These are phyloP conservation scores for Harpalus rubripes DNA, from an alignment of 2,888 invertebrate genomes.

Conservation along the genomic window DNA sequence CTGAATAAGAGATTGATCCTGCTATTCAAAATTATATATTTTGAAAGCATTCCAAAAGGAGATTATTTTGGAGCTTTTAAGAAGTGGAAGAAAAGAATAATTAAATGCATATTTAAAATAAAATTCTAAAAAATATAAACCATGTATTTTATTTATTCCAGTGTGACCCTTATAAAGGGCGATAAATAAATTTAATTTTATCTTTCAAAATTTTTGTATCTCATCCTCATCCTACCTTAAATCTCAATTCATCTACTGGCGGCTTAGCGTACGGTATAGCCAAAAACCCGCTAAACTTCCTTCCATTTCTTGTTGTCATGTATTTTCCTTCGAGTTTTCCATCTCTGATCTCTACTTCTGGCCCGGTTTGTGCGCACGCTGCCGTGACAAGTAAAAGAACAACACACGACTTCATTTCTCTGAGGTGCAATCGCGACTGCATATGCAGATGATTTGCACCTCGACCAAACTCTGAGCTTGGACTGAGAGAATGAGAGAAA, in stretches of 20 bases:
- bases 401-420: conserved; percentile 14
- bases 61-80: no score
- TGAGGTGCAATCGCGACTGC: not conserved
- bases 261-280: conserved; percentile 77
- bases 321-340: conserved; percentile 76
- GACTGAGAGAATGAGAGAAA: conserved; percentile 31
- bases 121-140: no score
- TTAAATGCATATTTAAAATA: no score
- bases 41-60: no score
- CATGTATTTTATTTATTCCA: not conserved
- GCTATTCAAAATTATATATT: no score
- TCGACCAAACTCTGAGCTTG: not conserved
- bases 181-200: not conserved
- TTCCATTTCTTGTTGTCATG: conserved; percentile 75
- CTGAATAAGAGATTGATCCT: no score
- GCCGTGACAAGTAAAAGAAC: conserved; percentile 6
- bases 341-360: conserved; percentile 74
- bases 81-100: no score
- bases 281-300: conserved; percentile 77
- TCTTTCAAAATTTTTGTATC: not conserved
- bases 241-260: conserved; percentile 74
- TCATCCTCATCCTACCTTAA: conserved; percentile 73
- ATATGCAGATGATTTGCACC: not conserved
- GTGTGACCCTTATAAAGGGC: no score
- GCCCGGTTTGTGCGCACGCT: conserved; percentile 51